Base-by-base conservation (phyloP, 2,888 invertebrate species). In the Druceiella hillmani region DNA sequence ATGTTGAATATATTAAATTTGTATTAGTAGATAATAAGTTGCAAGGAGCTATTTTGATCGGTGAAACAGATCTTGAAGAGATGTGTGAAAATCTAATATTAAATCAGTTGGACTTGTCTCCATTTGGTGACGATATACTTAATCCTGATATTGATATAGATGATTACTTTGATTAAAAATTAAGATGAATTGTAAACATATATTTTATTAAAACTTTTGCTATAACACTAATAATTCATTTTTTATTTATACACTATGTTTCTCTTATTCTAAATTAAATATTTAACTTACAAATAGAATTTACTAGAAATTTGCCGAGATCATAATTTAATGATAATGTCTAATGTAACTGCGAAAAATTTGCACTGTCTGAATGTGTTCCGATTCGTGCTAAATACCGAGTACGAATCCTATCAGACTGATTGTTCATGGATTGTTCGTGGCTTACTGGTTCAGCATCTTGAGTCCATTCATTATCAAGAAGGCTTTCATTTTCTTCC, bases 101-200 rank as follows among this genome's bases (percentile, higher is more conserved):
- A 17, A 92, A 98, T 71, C 87, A 93, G 59, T 76, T 93, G 41
- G 94, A 98, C 68, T 70, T 99, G 40, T 82, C 83, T 37, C 74
- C 79, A 6, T 88, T 86, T 61, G 94, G 92, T 38, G 91, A 94
- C 61, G 87, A 95, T 61, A 81, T 99, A 50, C 74, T 99, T 5
- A 86, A 99, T 74, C 95, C 97, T 12, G 79, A 89, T 58, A 87
- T 99, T 55, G 98, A 99, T 60, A 90, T 99, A 55, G 98, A 98
- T 64, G 99, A 99, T 71, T 99, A 93, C 69, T 99, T 99, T 79
- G 99, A 99, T 76, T 98, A 64, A 55, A n/a, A n/a, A n/a, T n/a
- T n/a, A n/a, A n/a, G n/a, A n/a, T n/a, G n/a, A n/a, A n/a, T n/a
- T n/a, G n/a, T n/a, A n/a, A n/a, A n/a, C n/a, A n/a, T n/a, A n/a